Base-by-base conservation (phyloP, 2,113 vertebrate species). In the Microcebus griseorufus region DNA sequence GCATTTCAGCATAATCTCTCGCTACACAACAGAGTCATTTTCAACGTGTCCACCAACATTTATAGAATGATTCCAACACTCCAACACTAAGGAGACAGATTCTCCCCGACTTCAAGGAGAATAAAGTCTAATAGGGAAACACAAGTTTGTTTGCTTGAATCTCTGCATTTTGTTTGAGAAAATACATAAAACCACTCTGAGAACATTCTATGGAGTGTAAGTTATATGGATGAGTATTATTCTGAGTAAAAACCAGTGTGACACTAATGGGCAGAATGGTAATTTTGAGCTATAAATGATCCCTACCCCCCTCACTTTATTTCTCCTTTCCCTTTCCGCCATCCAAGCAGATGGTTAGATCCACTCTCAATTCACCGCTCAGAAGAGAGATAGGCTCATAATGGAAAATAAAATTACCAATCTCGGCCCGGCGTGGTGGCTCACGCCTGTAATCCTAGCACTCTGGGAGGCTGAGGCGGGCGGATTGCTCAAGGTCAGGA, bases 101-200 rank as follows among this genome's bases (percentile, higher is more conserved):
- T 70, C 60, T 91, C 86, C 55, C 87, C 51, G 12, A 69, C 22
- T 88, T 80, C 22, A 81, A 67, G 51, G 62, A 76, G 55, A 76
- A 88, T 95, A 39, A 89, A 58, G 25, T 69, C n/a, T 90, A 27
- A 10, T 7, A 58, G 72, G 18, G 3, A 93, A 58, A 91, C 58
- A 25, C 0, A 4, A 75, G 10, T 58, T 88, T 60, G 5, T 87
- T 55, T 5, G 55, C 53, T 94, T 92, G 6, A 65, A 72, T 91
- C 79, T 37, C 89, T 90, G 22, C n/a, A 34, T 84, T 96, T 92
- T 76, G 22, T 88, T 42, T 58, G 48, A 92, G 73, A 89, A 92
- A 92, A 82, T 34, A 72, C 7, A 70, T 37, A 62, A 86, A 79
- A 88, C 27, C 92, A 5, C 22, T 80, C 34, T n/a, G 9, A 10